phyloP scores from a whole-genome alignment of 2,113 vertebrate species.

The Pseudonaja textilis region DNA sequence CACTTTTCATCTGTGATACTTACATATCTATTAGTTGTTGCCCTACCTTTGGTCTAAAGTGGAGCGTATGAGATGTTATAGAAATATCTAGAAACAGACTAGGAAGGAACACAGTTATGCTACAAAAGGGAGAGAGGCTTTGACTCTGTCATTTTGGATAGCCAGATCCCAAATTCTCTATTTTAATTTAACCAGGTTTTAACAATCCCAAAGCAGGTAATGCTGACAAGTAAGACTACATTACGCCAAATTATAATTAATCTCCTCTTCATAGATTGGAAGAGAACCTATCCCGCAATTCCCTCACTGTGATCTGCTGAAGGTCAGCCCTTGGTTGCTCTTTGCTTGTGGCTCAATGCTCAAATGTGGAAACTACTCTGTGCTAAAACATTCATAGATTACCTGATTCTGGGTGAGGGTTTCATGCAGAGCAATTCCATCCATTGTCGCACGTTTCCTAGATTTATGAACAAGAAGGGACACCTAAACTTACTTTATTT shows the following conservation, averaged over 20 bases:
- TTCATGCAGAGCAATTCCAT: neutral
- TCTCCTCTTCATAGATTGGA: neutral
- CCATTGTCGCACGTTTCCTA: neutral
- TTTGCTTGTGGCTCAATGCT: neutral
- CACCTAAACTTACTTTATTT: neutral
- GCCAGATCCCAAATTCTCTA: neutral
- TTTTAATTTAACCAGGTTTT: neutral
- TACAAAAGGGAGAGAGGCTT: neutral
- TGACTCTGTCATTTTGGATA: neutral
- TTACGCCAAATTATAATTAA: neutral
- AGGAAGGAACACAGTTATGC: neutral
- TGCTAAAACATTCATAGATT: neutral
- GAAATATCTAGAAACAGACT: neutral
- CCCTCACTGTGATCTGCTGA: neutral
- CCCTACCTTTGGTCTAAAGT: neutral
- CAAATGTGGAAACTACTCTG: neutral
- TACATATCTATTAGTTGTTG: neutral
- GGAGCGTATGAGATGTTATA: neutral
- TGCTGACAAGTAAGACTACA: neutral
- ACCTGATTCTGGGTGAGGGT: neutral
- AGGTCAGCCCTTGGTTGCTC: neutral
- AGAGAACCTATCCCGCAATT: neutral
- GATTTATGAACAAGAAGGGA: neutral
- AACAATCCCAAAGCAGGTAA: neutral
- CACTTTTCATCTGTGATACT: neutral